Conservation (phyloP, 2,888 invertebrate genomes). For the Sarcophaga caerulescens region DNA sequence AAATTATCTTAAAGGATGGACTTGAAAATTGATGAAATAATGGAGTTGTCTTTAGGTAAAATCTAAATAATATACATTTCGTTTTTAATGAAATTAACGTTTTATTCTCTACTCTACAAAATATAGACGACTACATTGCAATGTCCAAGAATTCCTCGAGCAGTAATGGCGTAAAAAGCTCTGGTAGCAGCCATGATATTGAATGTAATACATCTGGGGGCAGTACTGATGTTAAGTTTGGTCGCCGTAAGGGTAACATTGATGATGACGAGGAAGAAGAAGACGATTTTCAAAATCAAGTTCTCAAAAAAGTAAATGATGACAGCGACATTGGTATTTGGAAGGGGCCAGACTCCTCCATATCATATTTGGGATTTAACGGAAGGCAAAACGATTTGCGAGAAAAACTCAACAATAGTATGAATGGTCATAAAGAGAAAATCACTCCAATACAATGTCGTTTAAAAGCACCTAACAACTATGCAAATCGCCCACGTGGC, state of each 20-base stretch:
- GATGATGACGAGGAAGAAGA: constrained; percentile 64
- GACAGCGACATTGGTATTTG: constrained; percentile 42
- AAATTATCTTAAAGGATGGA: constrained; percentile 62
- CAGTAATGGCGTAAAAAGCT: neutral
- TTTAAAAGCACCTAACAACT: constrained; percentile 70
- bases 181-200: neutral
- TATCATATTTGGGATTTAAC: constrained; percentile 58
- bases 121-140: constrained; percentile 65
- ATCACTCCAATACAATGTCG: constrained; percentile 65
- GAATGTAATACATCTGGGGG: constrained; percentile 1
- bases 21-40: constrained; percentile 59
- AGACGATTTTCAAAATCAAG: constrained; percentile 16
- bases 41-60: constrained; percentile 71
- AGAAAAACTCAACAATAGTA: constrained; percentile 59
- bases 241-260: constrained; percentile 54
- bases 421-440: constrained; percentile 13
- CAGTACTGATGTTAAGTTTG: constrained; percentile 58
- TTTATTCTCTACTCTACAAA: neutral
- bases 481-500: constrained; percentile 70
- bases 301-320: constrained; percentile 17
- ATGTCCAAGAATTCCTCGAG: constrained; percentile 49
- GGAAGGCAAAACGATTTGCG: constrained; percentile 63
- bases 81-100: neutral
- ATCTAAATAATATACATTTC: neutral
- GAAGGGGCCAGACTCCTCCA: constrained; percentile 68